Evolutionary conservation across 2,113 vertebrate genomes (phyloP).

Genomic region (Oxygymnocypris stewartii): DNA sequence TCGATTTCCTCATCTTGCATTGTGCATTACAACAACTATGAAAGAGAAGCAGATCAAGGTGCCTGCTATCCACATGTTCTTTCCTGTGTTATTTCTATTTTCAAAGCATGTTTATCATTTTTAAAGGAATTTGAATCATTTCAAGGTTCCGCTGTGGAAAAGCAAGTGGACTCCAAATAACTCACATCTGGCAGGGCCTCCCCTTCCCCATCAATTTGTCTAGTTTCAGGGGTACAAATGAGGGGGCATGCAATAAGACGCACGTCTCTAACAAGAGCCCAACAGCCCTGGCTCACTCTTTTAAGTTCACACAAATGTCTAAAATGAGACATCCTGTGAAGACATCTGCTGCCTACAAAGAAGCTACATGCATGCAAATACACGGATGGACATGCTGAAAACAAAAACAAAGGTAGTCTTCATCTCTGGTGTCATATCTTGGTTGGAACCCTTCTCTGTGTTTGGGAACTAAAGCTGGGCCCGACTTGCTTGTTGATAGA

Average conservation of each 20-base stretch:
- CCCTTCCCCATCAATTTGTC: not conserved
- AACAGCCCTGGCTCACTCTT: not conserved
- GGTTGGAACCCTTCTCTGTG: not conserved
- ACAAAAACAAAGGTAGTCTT: not conserved
- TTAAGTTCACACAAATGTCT: not conserved
- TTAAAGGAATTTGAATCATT: slow-evolving; percentile 1
- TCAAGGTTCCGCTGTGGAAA: not conserved
- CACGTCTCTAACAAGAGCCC: not conserved
- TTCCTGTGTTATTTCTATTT: slow-evolving; percentile 28
- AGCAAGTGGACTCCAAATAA: not conserved
- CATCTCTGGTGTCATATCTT: not conserved
- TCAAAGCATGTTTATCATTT: slow-evolving; percentile 16
- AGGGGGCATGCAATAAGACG: not conserved
- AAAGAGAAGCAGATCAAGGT: not conserved
- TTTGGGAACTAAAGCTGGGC: not conserved
- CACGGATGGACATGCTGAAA: not conserved
- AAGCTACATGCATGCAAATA: not conserved
- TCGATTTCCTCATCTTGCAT: not conserved
- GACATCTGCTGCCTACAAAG: not conserved
- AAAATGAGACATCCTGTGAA: not conserved
- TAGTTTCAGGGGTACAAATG: not conserved
- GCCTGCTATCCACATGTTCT: not conserved
- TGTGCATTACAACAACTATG: not conserved
- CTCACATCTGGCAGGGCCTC: slow-evolving; percentile 5
- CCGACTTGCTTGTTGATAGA: slow-evolving; percentile 16